Evolutionary conservation across 2,113 vertebrate species (phyloP), one percentile per base, ranked within the genome.

Genomic region (Cyanoderma ruficeps): DNA sequence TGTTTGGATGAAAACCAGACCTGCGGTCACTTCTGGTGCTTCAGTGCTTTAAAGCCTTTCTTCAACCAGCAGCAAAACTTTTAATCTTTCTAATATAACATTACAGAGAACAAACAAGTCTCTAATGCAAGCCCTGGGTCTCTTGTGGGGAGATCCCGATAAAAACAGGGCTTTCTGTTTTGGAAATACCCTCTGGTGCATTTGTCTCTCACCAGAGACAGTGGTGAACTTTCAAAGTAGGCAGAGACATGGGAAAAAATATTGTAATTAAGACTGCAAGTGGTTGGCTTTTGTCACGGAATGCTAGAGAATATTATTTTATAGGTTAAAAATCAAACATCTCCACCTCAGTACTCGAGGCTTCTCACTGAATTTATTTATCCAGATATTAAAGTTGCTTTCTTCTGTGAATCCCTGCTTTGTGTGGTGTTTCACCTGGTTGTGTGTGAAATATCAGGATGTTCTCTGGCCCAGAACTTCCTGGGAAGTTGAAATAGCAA

Each of bases 181-280:
- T 96, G 95, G 95, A 97, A 97, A 96, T 97, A 94, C 92, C 94
- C 96, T 96, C 87, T 96, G 90, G 96, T 96, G 72, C 56, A 90
- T 92, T 91, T 95, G 94, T 97, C 76, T 76, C 85, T 87, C 93
- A 52, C 39, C 71, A 95, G 76, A 97, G 85, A 95, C 93, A 97
- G 78, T 93, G 76, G 56, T 93, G 60, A 90, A 94, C 82, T 96
- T 96, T 91, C 91, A 96, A 93, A 96, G 86, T 81, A 87, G 91
- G 94, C 70, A 91, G 82, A 92, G 76, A 95, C 71, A 60, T 86
- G 90, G 76, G 52, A 90, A 96, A 94, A 90, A 88, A 71, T 8
- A 55, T 0, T 52, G 28, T 83, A 88, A 94, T 93, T 95, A 77
- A 75, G n/a, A 35, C 64, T 90, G 60, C 64, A 86, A 97, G 76